Evolutionary conservation across 2,888 invertebrate genomes (phyloP), one percentile per base, ranked within the genome.

Genomic region (Cheilosia soror): DNA sequence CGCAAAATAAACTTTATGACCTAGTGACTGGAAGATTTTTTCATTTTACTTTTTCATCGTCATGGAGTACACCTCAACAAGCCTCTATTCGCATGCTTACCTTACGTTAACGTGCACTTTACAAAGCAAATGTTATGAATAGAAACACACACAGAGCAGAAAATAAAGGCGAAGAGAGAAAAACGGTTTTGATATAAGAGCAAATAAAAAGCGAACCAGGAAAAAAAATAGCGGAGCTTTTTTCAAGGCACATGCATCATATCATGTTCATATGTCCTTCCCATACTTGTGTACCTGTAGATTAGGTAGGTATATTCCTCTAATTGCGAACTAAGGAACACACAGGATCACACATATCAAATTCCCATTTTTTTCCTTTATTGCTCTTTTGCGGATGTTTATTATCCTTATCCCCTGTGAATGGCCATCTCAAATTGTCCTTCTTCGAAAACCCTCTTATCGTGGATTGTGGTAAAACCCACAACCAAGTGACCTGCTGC

Each of bases 11-110:
- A 83, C 51, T 72, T 58, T 84, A 62, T 84, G 80, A 80, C 84
- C 84, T 76, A 84, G 79, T 84, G 75, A 75, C 84, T 79, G 75
- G 65, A 79, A 80, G 63, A 76, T 68, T n/a, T 25, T 20, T 31
- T 55, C 20, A 20, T 44, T 63, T 75, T 69, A 49, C 47, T 42
- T n/a, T 62, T 76, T 60, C 51, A 69, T 58, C 47, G 49, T 11
- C 65, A 27, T 27, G 15, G 40, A 60, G 27, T 33, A 57, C 49
- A 31, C 20, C 20, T 20, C 20, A 11, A 66, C 66, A 51, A 57
- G 7, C 44, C 44, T n/a, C 51, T 9, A 51, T 27, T 13, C 51
- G 71, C 76, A 81, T 75, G 69, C 58, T 40, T 58, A 73, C 55
- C 40, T 75, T 31, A 27, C 63, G 65, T 73, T 55, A 72, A 40